Evolutionary conservation across 2,888 invertebrate species (phyloP).

Genomic region (Tachina grossa): DNA sequence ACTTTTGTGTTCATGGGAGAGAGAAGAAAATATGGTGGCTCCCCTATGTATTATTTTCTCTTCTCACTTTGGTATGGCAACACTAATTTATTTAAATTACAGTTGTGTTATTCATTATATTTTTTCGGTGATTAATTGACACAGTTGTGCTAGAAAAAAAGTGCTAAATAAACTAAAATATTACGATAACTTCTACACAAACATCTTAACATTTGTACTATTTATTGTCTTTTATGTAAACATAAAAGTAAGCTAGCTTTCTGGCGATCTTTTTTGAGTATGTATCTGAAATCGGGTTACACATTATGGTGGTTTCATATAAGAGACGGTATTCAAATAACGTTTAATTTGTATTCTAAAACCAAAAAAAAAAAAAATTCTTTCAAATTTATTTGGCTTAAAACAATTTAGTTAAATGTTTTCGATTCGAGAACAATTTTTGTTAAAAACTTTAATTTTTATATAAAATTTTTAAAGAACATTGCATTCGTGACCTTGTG

Average conservation of each 20-base stretch:
- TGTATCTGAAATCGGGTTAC: not conserved
- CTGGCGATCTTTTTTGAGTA: not conserved
- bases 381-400: constrained; percentile 12
- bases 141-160: not conserved
- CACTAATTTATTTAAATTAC: not conserved
- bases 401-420: not conserved
- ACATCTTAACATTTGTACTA: no score
- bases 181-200: no score
- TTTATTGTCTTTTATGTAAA: not conserved
- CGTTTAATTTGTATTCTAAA: not conserved
- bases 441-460: constrained; percentile 1
- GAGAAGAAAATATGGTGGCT: no score
- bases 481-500: constrained; percentile 53
- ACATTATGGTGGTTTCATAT: not conserved
- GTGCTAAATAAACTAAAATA: no score
- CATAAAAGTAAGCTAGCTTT: not conserved
- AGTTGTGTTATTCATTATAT: not conserved
- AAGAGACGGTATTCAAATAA: not conserved
- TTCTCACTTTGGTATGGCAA: not conserved
- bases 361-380: constrained; percentile 3
- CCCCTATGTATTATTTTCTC: no score
- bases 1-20: no score
- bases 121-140: not conserved
- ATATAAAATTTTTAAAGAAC: constrained; percentile 38
- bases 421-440: not conserved